A percentile compares a stretch with the other conserved stretches of the same genome.
These are phyloP conservation scores for Pristiophorus japonicus DNA, from an alignment of 2,113 vertebrate genomes.

Conservation along the genomic window DNA sequence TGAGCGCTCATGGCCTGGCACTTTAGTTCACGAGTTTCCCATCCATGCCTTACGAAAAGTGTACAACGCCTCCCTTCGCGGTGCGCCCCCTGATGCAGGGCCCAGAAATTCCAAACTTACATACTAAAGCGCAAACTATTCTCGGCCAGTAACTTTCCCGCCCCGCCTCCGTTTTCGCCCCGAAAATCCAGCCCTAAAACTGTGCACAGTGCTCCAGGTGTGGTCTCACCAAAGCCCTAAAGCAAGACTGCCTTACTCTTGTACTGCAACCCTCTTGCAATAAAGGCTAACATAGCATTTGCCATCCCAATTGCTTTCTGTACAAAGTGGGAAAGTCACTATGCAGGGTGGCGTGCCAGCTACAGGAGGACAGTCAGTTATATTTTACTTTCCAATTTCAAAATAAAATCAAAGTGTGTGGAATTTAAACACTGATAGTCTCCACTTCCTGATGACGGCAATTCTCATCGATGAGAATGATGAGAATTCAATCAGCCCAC, in stretches of 20 bases:
- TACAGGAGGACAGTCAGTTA: not conserved
- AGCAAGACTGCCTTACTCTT: not conserved
- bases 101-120: too few relatives aligned
- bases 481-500: not conserved
- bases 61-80: too few relatives aligned
- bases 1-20: too few relatives aligned
- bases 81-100: too few relatives aligned
- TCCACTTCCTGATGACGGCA: not conserved
- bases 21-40: too few relatives aligned
- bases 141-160: too few relatives aligned
- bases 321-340: not conserved
- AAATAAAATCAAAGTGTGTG: not conserved
- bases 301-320: not conserved
- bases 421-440: not conserved
- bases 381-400: not conserved
- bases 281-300: not conserved
- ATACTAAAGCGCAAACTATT: too few relatives aligned
- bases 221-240: not conserved
- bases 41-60: too few relatives aligned
- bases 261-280: not conserved
- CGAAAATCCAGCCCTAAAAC: too few relatives aligned
- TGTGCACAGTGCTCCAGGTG: not conserved
- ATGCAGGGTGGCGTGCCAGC: not conserved
- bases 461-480: not conserved
- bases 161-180: too few relatives aligned